Base-by-base conservation (phyloP, 2,113 vertebrate genomes). In the Piaya cayana region DNA sequence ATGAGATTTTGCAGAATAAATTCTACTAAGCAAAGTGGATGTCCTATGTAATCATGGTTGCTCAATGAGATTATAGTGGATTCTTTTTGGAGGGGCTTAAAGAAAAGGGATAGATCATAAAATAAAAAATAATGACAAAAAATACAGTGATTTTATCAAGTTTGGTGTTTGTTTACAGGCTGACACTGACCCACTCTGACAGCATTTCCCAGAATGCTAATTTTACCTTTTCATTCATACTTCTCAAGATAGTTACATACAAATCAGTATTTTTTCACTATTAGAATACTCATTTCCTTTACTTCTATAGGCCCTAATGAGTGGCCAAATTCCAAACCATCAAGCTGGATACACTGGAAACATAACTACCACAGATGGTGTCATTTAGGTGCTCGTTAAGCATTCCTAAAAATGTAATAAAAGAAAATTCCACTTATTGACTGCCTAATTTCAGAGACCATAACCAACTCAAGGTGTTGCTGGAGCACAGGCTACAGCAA, bases 381-480 rank as follows among this genome's bases (percentile, higher is more conserved):
- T n/a, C 49, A 68, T 60, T 43, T 71, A 68, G 58, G 87, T 68
- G 43, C 84, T 64, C 43, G 10, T 71, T 87, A 87, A 30, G 19
- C 26, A 78, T 89, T 59, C 77, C 74, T 91, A n/a, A 75, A 82
- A 84, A 82, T 2, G 60, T 6, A 72, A 74, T 84, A 59, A 94
- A 94, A 70, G 64, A n/a, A 78, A 96, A 89, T 91, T 86, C 84
- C 60, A 49, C 77, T 75, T 63, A 29, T 5, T 91, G 87, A 15
- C 77, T 89, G 72, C 69, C 81, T 87, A 49, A 91, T 92, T 95
- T 81, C 77, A 84, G 93, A 56, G 91, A 8, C 77, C 2, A 2
- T 95, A 94, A 94, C 84, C 86, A 96, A 84, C 72, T 94, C 95
- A 86, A 95, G 96, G 96, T 94, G 96, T 47, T 91, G 59, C 63